Evolutionary conservation across 1,140 invertebrate genomes (phyloP).

Genomic region (Semibalanus balanoides): DNA sequence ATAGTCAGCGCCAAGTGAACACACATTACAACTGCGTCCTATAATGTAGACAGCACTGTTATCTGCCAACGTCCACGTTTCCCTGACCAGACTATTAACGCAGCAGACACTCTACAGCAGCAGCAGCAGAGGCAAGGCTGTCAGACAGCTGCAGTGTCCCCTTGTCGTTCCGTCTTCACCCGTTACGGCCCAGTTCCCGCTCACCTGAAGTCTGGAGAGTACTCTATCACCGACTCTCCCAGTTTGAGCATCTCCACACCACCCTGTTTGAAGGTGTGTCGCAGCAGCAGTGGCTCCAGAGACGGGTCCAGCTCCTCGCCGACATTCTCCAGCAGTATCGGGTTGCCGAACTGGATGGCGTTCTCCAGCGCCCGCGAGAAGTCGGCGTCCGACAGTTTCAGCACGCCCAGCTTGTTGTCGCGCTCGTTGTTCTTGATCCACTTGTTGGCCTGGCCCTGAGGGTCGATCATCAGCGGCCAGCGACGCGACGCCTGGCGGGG

Average conservation of each 20-base stretch:
- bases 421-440: constrained; percentile 75
- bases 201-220: constrained; percentile 57
- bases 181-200: neutral
- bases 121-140: no score
- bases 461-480: constrained; percentile 73
- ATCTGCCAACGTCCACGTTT: no score
- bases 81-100: no score
- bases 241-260: constrained; percentile 36
- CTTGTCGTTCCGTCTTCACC: neutral
- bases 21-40: no score
- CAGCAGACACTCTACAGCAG: no score
- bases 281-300: constrained; percentile 36
- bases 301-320: constrained; percentile 37
- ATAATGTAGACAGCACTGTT: no score
- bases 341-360: constrained; percentile 39
- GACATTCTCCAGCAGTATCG: constrained; percentile 33
- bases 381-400: constrained; percentile 34
- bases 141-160: no score
- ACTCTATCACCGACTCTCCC: constrained; percentile 49
- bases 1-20: no score
- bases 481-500: constrained; percentile 43
- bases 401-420: constrained; percentile 33
- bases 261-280: constrained; percentile 40
- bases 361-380: constrained; percentile 38
- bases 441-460: constrained; percentile 64